These are phyloP conservation scores for Oligia latruncula DNA, from an alignment of 2,888 invertebrate species.

Conservation along the genomic window DNA sequence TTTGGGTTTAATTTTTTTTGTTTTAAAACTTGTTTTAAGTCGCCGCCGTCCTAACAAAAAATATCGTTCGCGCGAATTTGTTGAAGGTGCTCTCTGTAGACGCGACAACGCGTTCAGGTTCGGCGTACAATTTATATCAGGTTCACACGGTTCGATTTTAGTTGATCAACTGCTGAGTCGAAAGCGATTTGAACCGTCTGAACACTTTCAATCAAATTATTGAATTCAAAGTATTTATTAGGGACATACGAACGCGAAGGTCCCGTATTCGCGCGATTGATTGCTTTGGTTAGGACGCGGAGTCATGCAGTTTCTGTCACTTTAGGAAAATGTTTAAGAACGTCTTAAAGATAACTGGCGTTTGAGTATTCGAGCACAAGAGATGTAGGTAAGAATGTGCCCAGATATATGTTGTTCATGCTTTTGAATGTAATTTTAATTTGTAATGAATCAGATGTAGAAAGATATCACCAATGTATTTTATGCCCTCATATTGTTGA, in stretches of 20 bases:
- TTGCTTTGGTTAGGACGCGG: neutral
- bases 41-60: neutral
- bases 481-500: neutral
- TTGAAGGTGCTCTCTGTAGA: neutral
- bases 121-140: neutral
- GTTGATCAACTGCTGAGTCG: neutral
- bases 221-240: neutral
- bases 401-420: slow-evolving; percentile 1
- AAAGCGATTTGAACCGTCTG: neutral
- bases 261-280: neutral
- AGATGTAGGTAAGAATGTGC: neutral
- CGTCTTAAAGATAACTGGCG: neutral
- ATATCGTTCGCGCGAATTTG: neutral
- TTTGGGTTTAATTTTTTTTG: neutral
- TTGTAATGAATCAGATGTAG: neutral
- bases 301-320: neutral
- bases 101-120: neutral
- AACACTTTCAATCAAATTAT: neutral
- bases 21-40: neutral
- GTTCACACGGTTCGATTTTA: neutral
- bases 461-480: neutral
- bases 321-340: neutral
- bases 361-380: neutral
- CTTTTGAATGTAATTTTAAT: neutral
- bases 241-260: neutral